Evolutionary conservation across 2,888 invertebrate species (phyloP).

Genomic region (Nomada lathburiana): DNA sequence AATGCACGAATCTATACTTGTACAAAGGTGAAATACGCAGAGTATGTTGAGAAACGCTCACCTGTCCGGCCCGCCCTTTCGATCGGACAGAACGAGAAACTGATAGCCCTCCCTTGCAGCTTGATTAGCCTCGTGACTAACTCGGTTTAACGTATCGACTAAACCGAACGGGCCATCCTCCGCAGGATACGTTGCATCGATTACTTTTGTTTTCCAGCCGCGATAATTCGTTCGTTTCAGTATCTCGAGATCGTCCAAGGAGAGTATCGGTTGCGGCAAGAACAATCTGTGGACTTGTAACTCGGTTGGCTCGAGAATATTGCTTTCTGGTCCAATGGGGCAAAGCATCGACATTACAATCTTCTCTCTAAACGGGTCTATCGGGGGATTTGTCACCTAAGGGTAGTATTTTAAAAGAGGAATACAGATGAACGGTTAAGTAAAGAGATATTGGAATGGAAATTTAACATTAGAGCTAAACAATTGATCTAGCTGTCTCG

Average conservation of each 20-base stretch:
- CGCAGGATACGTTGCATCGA: constrained; percentile 95
- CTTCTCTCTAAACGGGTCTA: constrained; percentile 99
- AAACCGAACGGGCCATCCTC: constrained; percentile 91
- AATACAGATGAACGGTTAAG: not conserved
- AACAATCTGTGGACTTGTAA: constrained; percentile 96
- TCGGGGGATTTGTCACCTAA: constrained; percentile 98
- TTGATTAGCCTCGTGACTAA: constrained; percentile 92
- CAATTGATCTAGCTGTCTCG: too few species aligned
- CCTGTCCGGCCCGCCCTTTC: constrained; percentile 87
- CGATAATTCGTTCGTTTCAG: constrained; percentile 93
- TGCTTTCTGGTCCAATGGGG: constrained; percentile 98
- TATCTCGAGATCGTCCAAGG: constrained; percentile 95
- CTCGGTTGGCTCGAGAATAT: constrained; percentile 95
- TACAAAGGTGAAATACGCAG: not conserved
- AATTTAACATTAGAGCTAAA: too few species aligned
- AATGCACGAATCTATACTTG: too few species aligned
- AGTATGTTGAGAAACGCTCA: constrained; percentile 39
- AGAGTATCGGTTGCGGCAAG: constrained; percentile 97
- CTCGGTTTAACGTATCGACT: constrained; percentile 90
- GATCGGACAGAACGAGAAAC: constrained; percentile 94
- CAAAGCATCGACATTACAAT: constrained; percentile 99
- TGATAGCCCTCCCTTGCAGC: constrained; percentile 93
- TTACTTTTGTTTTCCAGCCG: constrained; percentile 94
- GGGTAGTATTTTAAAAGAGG: not conserved
- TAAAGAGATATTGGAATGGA: not conserved